Evolutionary conservation across 2,113 vertebrate species (phyloP), one percentile per base, ranked within the genome.

Genomic region (Chitala chitala): DNA sequence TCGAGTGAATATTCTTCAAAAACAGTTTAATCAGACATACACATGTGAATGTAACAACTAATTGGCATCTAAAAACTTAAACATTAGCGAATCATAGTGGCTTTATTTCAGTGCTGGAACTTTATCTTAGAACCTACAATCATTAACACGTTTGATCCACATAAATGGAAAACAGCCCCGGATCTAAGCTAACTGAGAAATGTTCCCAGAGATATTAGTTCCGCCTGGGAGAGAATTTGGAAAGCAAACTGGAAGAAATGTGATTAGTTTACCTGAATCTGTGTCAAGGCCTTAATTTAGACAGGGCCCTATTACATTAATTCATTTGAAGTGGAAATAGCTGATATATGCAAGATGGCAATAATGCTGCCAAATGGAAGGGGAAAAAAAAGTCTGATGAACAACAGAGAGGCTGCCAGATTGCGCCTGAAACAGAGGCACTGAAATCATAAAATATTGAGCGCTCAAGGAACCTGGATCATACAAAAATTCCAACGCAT

Each of bases 281-380:
- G 61, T 75, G 76, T 69, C 58, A 26, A 10, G 42, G 69, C 78
- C 77, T 73, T 81, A 79, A 84, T 82, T 80, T 77, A 72, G 74
- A 78, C 77, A 58, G 64, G 48, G 46, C 48, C 69, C 77, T 76
- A 24, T 31, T 56, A 59, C 53, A 78, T 81, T 75, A 79, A 73
- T 73, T 78, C 76, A 73, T 59, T 31, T 69, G 72, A 69, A 74
- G 78, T 72, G 75, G 69, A 53, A 71, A 72, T 74, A 72, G 71
- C 69, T 78, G 78, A 77, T 77, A 72, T 72, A 51, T 38, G 54
- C 55, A 59, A 55, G 3, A 44, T 24, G 24, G 54, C 66, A 50
- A 80, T 76, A 77, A 74, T 58, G 68, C 65, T 75, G 71, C 73
- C 69, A 71, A 76, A 40, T 48, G 48, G 44, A 68, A 42, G 38